These are phyloP conservation scores for Nymphalis c-album DNA, from an alignment of 2,888 invertebrate genomes.

Conservation along the genomic window DNA sequence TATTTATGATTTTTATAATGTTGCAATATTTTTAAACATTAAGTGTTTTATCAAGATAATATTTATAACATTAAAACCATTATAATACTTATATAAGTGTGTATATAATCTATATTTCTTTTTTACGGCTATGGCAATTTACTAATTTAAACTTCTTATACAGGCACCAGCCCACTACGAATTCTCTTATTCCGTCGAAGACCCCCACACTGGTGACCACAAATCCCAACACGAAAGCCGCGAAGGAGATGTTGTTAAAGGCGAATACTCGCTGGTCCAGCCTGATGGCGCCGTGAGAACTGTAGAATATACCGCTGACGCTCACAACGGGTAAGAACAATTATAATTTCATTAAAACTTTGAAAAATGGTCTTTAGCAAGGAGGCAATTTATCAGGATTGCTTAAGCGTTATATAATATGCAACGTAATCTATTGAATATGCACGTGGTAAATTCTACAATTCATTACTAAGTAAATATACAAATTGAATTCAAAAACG, in stretches of 20 bases:
- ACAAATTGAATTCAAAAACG: conserved; percentile 31
- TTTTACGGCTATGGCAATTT: not conserved
- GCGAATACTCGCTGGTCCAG: conserved; percentile 79
- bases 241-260: conserved; percentile 77
- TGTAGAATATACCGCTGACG: conserved; percentile 80
- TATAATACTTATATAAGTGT: too few relatives aligned
- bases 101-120: not conserved
- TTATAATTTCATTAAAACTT: not conserved
- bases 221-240: conserved; percentile 74
- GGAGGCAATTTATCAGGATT: conserved; percentile 21
- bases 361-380: not conserved
- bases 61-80: not conserved
- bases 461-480: conserved; percentile 11
- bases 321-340: conserved; percentile 76
- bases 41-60: too few relatives aligned
- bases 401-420: conserved; percentile 11
- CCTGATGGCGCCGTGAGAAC: conserved; percentile 80
- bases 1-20: too few relatives aligned
- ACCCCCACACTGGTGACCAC: conserved; percentile 81
- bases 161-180: conserved; percentile 80
- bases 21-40: too few relatives aligned
- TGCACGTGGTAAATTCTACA: conserved; percentile 14
- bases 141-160: conserved; percentile 10
- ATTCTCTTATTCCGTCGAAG: conserved; percentile 81
- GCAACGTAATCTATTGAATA: conserved; percentile 22